phyloP scores from a whole-genome alignment of 2,888 invertebrate species.

The Chloroclysta siterata region DNA sequence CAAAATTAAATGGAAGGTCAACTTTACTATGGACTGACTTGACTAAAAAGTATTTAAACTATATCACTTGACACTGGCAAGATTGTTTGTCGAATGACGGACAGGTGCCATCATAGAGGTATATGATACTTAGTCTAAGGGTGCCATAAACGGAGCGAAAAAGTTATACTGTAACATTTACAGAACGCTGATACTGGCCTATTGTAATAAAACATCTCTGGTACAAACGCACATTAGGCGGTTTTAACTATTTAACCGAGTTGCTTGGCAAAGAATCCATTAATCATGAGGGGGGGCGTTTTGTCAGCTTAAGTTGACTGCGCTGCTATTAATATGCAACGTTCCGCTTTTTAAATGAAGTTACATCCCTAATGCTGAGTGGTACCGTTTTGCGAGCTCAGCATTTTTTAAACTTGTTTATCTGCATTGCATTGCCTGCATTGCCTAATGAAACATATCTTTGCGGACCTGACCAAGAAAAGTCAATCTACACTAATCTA shows the following conservation, averaged over 20 bases:
- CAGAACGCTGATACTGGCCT: too few species aligned
- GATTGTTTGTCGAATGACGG: too few species aligned
- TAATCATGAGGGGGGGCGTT: constrained; percentile 60
- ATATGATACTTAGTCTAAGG: too few species aligned
- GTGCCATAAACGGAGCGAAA: too few species aligned
- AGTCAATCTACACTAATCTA: too few species aligned
- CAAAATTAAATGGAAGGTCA: too few species aligned
- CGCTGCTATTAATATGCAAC: constrained; percentile 53
- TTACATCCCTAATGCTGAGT: constrained; percentile 11
- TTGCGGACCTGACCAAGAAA: not conserved
- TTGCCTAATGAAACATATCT: not conserved
- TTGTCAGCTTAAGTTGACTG: constrained; percentile 54
- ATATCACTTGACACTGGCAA: too few species aligned
- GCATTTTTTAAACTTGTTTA: constrained; percentile 11
- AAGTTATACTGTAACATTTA: too few species aligned
- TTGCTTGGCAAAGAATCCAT: constrained; percentile 61
- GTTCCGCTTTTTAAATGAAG: constrained; percentile 30
- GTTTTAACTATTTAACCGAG: constrained; percentile 60
- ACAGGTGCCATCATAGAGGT: too few species aligned
- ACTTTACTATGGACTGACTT: too few species aligned
- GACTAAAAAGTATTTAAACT: too few species aligned
- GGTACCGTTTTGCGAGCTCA: constrained; percentile 4
- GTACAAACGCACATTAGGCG: constrained; percentile 27
- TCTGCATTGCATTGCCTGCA: not conserved
- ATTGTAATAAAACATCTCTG: too few species aligned